phyloP scores from a whole-genome alignment of 2,113 vertebrate genomes.

The Crotophaga sulcirostris region DNA sequence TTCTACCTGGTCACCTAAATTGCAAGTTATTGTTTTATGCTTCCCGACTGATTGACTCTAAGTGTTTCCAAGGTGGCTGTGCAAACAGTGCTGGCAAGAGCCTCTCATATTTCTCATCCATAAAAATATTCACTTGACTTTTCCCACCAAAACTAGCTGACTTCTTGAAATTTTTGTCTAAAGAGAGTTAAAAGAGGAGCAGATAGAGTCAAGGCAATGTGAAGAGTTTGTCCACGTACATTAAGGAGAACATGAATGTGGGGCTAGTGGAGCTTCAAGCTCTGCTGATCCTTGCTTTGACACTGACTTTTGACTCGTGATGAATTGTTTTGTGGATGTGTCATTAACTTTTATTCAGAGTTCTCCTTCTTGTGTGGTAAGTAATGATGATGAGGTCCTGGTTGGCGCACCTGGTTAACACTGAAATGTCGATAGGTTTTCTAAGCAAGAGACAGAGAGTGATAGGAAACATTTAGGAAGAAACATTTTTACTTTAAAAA shows the following conservation, averaged over 20 bases:
- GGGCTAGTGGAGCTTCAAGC: background rate
- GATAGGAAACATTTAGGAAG: background rate
- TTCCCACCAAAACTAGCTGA: background rate
- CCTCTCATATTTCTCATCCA: background rate
- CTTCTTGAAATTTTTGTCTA: background rate
- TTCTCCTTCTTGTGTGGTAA: background rate
- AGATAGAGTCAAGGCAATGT: background rate
- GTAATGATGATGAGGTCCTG: background rate
- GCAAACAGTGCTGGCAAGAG: background rate
- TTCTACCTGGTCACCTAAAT: background rate
- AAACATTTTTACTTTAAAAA: background rate
- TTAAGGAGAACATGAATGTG: fast-evolving
- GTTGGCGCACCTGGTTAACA: background rate
- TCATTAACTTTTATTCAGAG: background rate
- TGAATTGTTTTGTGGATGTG: background rate
- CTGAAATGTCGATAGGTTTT: background rate
- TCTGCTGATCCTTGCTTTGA: background rate
- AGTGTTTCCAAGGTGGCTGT: background rate
- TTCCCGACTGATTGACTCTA: background rate
- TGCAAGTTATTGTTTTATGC: background rate
- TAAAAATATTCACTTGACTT: constrained; percentile 15
- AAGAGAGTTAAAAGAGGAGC: background rate
- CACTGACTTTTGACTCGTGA: background rate
- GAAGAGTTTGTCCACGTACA: background rate
- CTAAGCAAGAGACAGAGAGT: background rate